These are phyloP conservation scores for Schrankia costaestrigalis DNA, from an alignment of 2,888 invertebrate genomes.

Conservation along the genomic window DNA sequence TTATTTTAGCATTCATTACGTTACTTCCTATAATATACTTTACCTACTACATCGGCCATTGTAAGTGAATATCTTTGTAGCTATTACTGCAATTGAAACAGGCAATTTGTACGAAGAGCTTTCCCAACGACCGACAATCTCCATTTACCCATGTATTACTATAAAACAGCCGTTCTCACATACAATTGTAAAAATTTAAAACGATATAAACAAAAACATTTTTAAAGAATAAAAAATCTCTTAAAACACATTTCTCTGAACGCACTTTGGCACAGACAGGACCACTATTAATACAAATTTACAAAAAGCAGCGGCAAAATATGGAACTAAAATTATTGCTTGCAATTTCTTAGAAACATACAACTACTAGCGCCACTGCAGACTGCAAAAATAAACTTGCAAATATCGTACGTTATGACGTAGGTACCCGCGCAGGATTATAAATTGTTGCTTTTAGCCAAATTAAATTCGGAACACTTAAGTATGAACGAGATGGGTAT, in stretches of 20 bases:
- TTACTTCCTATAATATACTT: no score
- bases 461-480: conserved; percentile 44
- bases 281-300: conserved; percentile 13
- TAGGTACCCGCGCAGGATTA: conserved; percentile 35
- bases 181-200: conserved; percentile 23
- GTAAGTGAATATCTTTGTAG: no score
- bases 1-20: no score
- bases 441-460: conserved; percentile 52
- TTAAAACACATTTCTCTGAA: conserved; percentile 14
- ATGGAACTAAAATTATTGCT: conserved; percentile 13
- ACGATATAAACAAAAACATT: conserved; percentile 23
- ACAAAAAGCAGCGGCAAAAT: conserved; percentile 14
- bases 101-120: conserved; percentile 9
- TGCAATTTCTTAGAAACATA: conserved; percentile 4
- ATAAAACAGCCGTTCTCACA: conserved; percentile 5
- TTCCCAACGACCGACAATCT: conserved; percentile 4
- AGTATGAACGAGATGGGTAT: conserved; percentile 22
- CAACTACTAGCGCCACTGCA: conserved; percentile 23
- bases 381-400: conserved; percentile 25
- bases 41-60: no score
- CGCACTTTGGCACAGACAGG: conserved; percentile 26
- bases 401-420: conserved; percentile 30
- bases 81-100: conserved; percentile 13
- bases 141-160: conserved; percentile 17
- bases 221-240: conserved; percentile 13